phyloP scores from a whole-genome alignment of 30 jellyfish, hydroid and myxozoan species.

The Aurelia sp. region DNA sequence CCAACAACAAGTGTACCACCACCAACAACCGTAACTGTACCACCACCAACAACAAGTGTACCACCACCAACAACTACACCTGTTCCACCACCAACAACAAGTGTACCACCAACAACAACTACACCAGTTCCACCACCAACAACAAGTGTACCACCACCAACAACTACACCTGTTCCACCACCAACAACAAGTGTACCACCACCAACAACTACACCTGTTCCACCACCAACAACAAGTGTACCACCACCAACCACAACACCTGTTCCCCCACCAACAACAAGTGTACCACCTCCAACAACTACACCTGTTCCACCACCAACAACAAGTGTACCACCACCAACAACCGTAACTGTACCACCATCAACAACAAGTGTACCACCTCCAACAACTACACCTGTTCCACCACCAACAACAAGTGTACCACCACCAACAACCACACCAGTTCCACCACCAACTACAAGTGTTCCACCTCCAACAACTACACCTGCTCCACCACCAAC shows the following conservation, averaged over 20 bases:
- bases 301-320: constrained; percentile 23
- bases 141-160: too few species aligned
- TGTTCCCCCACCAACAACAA: constrained; percentile 20
- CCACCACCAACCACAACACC: constrained; percentile 31
- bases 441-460: background rate
- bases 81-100: too few species aligned
- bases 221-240: constrained; percentile 37
- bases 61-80: too few species aligned
- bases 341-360: background rate
- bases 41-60: too few species aligned
- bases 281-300: constrained; percentile 23
- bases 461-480: background rate
- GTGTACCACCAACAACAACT: too few species aligned
- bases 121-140: too few species aligned
- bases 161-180: too few species aligned
- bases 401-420: constrained; percentile 5
- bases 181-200: constrained; percentile 3
- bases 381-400: background rate
- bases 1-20: too few species aligned
- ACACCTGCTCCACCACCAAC: constrained; percentile 20
- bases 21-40: too few species aligned
- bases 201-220: constrained; percentile 19
- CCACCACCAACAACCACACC: background rate
- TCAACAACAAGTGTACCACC: background rate
- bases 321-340: constrained; percentile 15